These are phyloP conservation scores for Olivierus martensii DNA, from an alignment of 1,140 invertebrate genomes.

Conservation along the genomic window DNA sequence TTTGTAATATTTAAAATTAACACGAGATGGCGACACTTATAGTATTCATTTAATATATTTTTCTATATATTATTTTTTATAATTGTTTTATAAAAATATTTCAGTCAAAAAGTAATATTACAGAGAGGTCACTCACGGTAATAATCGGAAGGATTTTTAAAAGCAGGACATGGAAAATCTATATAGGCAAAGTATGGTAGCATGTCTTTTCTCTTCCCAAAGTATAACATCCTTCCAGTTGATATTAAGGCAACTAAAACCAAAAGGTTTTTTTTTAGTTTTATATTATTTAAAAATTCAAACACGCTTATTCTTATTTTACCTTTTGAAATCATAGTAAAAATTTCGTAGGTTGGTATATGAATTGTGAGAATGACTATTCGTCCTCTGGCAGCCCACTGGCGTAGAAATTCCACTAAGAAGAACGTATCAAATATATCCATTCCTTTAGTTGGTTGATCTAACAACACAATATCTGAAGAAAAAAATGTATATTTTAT, in stretches of 20 bases:
- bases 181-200: conserved; percentile 83
- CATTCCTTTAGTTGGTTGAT: conserved; percentile 81
- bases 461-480: conserved; percentile 66
- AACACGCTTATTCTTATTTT: neutral
- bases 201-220: conserved; percentile 72
- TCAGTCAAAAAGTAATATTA: neutral
- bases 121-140: conserved; percentile 47
- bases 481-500: neutral
- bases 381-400: conserved; percentile 72
- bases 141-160: conserved; percentile 93
- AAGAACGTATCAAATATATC: conserved; percentile 95
- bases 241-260: conserved; percentile 64
- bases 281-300: too few relatives aligned
- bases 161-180: conserved; percentile 87
- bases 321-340: conserved; percentile 71
- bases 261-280: neutral
- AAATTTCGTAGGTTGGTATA: conserved; percentile 88
- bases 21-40: too few relatives aligned
- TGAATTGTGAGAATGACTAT: conserved; percentile 84
- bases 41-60: too few relatives aligned
- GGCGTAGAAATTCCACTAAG: conserved; percentile 78
- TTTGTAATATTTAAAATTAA: too few relatives aligned
- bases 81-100: neutral
- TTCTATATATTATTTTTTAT: neutral
- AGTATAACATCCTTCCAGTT: conserved; percentile 77